A percentile compares a stretch with the other conserved stretches of the same genome.
Evolutionary conservation across 2,797 vertebrate species (phyloP).

Genomic region (Gymnoscopelus braueri): DNA sequence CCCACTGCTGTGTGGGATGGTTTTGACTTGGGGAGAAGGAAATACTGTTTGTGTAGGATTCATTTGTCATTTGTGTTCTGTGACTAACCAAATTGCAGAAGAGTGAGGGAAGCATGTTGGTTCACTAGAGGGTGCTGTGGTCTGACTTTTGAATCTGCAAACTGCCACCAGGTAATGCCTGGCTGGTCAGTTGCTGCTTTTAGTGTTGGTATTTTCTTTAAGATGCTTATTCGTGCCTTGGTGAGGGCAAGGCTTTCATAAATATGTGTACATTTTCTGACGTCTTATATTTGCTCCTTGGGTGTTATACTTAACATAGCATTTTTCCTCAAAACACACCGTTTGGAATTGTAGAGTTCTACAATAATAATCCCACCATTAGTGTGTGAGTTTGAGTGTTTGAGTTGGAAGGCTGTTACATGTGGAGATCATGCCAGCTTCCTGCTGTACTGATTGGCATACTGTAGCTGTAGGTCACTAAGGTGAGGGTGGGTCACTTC

Average conservation of each 20-base stretch:
- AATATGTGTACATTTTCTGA: not conserved
- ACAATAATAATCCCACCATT: constrained; percentile 32
- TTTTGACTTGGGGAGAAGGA: constrained; percentile 19
- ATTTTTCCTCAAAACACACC: constrained; percentile 7
- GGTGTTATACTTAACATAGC: not conserved
- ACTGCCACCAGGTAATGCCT: not conserved
- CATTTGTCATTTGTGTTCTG: not conserved
- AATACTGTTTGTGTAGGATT: not conserved
- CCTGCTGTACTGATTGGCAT: constrained; percentile 30
- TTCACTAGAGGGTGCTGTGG: constrained; percentile 68
- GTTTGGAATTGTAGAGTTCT: constrained; percentile 6
- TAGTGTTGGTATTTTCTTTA: too few relatives aligned
- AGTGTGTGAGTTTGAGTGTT: constrained; percentile 1
- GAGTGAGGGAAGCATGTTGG: not conserved
- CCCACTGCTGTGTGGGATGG: constrained; percentile 39
- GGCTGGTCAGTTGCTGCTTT: too few relatives aligned
- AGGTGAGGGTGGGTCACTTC: constrained; percentile 46
- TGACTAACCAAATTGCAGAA: constrained; percentile 32
- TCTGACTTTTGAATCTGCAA: constrained; percentile 1
- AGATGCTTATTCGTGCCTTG: not conserved
- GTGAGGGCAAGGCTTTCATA: not conserved
- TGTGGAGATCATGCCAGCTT: constrained; percentile 20
- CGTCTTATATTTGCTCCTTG: too few relatives aligned
- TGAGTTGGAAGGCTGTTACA: constrained; percentile 10
- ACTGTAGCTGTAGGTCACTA: constrained; percentile 21